Percentiles rank a stretch among this genome's conserved stretches.
These are phyloP conservation scores for Varanus komodoensis DNA, from an alignment of 2,113 vertebrate species.

Conservation along the genomic window DNA sequence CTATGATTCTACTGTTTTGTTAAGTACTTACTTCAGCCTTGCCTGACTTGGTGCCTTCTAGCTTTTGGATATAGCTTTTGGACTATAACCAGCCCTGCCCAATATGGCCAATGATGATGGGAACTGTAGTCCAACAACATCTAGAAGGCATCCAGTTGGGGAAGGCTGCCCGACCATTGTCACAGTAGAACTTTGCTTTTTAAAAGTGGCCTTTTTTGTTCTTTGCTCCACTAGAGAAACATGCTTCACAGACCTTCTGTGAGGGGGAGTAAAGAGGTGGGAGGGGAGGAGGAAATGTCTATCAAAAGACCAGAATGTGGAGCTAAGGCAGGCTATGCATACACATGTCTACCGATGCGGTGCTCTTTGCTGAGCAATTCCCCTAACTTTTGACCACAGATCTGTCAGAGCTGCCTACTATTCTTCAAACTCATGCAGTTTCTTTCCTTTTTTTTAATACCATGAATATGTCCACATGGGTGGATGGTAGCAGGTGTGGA, in stretches of 20 bases:
- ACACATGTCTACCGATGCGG: conserved; percentile 36
- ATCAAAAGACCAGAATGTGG: conserved; percentile 52
- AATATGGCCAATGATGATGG: too few species aligned
- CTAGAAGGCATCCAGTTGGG: too few species aligned
- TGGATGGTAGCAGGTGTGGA: conserved; percentile 38
- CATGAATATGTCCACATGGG: conserved; percentile 49
- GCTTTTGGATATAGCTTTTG: too few species aligned
- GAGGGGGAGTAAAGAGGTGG: conserved; percentile 17
- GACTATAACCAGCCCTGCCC: too few species aligned
- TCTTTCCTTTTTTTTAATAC: conserved; percentile 58
- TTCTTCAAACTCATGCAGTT: conserved; percentile 47
- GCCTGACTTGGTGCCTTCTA: too few species aligned
- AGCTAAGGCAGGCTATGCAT: conserved; percentile 27
- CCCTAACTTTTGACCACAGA: conserved; percentile 37
- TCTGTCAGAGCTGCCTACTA: conserved; percentile 53
- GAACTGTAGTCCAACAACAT: too few species aligned
- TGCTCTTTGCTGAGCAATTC: conserved; percentile 48
- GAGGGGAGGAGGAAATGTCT: conserved; percentile 19
- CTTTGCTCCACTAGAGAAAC: background rate
- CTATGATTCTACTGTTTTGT: conserved; percentile 12
- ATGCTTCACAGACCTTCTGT: conserved; percentile 44
- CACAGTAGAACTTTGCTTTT: conserved; percentile 22
- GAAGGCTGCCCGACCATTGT: conserved; percentile 50
- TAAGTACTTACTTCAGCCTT: conserved; percentile 42
- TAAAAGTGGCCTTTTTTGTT: background rate